Conservation (phyloP, 2,797 vertebrate genomes). For the Meda fulgida region DNA sequence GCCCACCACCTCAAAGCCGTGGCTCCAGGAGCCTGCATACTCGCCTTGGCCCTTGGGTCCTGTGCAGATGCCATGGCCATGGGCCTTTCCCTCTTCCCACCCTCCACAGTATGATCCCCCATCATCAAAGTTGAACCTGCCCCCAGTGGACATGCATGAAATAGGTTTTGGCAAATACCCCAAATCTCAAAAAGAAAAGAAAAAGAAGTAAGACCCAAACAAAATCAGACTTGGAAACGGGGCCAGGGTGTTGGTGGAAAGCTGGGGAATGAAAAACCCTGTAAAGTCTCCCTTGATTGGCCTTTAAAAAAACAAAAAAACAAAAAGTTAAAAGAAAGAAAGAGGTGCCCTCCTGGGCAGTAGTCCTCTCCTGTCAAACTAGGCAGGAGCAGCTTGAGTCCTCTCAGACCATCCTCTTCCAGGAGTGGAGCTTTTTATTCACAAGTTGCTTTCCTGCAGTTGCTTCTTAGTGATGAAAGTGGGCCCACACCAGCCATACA, state of each 20-base stretch:
- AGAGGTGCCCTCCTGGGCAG: conserved; percentile 57
- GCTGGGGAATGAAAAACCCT: background rate
- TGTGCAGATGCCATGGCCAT: conserved; percentile 98
- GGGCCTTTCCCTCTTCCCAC: conserved; percentile 99
- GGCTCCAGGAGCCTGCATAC: conserved; percentile 97
- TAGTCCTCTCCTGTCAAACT: conserved; percentile 66
- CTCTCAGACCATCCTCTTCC: conserved; percentile 78
- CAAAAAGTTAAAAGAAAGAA: conserved; percentile 61
- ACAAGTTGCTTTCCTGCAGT: conserved; percentile 62
- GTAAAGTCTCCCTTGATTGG: conserved; percentile 17
- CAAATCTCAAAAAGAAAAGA: conserved; percentile 84
- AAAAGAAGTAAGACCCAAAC: conserved; percentile 63
- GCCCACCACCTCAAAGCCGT: conserved; percentile 97
- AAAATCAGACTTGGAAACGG: conserved; percentile 14
- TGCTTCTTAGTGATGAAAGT: conserved; percentile 63
- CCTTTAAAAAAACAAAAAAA: conserved; percentile 55
- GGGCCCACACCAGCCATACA: conserved; percentile 79
- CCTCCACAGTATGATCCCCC: conserved; percentile 99
- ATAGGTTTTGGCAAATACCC: conserved; percentile 93
- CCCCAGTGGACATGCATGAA: conserved; percentile 99
- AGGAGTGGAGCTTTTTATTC: conserved; percentile 65
- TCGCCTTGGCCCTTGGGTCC: conserved; percentile 99
- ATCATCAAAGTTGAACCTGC: conserved; percentile 99
- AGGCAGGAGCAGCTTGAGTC: conserved; percentile 57
- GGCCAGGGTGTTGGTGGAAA: background rate